Evolutionary conservation across 2,888 invertebrate genomes (phyloP), one percentile per base, ranked within the genome.

Genomic region (Andrena camellia): DNA sequence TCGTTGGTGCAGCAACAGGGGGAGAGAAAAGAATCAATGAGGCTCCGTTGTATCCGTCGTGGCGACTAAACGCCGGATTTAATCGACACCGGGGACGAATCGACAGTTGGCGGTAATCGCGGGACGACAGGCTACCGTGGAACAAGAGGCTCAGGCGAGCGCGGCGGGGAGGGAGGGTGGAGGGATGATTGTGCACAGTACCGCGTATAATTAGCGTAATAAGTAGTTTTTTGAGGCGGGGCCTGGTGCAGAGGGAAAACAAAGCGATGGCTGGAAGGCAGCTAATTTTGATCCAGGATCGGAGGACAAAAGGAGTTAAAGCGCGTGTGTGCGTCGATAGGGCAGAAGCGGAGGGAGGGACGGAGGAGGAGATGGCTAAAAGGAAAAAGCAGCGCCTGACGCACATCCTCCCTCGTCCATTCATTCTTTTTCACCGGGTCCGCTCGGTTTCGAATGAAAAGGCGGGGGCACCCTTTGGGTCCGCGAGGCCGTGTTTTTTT

Each of bases 181-280:
- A 63, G 72, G 80, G 54, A 69, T 68, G 80, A 64, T 70, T 85
- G 83, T 80, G 86, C 83, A 77, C 83, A 78, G 89, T 79, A 89
- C 89, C 91, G 92, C 91, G 93, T 93, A 93, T 93, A 93, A 93
- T 93, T 93, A 93, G 93, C 93, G 93, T 93, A 93, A 93, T 93
- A 93, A 93, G 92, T 92, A 92, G 93, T 92, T 92, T 93, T 93
- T 91, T 91, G 86, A 90, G 92, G 92, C 91, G 91, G 90, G 83
- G 74, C 88, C 87, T 83, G 42, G 84, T 87, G 88, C 88, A 85
- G 90, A 88, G 90, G 86, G 93, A 93, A 93, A 93, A 93, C 92
- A 93, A 93, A 92, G 92, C 90, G 90, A 88, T 90, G 90, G 89
- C 86, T 91, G 87, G 89, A 91, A 92, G 92, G 92, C 92, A 91